A percentile compares a stretch with the other conserved stretches of the same genome.
Evolutionary conservation across 2,888 invertebrate genomes (phyloP).

Genomic region (Lottia gigantea): DNA sequence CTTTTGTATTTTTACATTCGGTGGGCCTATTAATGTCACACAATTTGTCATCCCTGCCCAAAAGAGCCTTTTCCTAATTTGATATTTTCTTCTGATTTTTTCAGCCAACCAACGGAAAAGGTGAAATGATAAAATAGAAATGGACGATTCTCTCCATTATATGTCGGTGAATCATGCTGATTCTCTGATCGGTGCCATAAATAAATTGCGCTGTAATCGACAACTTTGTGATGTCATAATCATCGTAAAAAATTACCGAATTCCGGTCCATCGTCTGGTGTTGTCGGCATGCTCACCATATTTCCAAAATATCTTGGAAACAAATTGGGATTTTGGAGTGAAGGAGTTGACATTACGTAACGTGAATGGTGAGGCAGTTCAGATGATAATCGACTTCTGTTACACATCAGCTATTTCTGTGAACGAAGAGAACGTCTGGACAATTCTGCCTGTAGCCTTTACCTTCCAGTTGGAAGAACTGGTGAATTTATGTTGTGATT

Average conservation of each 20-base stretch:
- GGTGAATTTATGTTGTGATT: conserved; percentile 42
- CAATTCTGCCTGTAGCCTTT: conserved; percentile 38
- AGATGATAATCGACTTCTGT: conserved; percentile 44
- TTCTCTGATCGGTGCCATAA: conserved; percentile 39
- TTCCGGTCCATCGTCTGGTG: conserved; percentile 41
- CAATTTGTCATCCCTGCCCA: no score
- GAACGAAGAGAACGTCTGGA: conserved; percentile 42
- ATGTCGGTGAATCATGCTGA: conserved; percentile 44
- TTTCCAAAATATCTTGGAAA: conserved; percentile 36
- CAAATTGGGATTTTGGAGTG: conserved; percentile 18
- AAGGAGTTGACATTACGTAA: conserved; percentile 32
- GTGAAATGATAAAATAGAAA: conserved; percentile 3
- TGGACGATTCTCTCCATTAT: conserved; percentile 45
- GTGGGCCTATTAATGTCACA: no score
- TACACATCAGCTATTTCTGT: conserved; percentile 47
- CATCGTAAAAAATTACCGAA: conserved; percentile 31
- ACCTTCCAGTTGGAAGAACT: conserved; percentile 41
- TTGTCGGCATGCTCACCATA: conserved; percentile 44
- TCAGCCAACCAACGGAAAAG: no score
- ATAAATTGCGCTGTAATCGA: conserved; percentile 34
- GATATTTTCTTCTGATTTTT: no score
- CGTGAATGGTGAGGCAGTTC: conserved; percentile 34
- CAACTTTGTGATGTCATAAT: conserved; percentile 45
- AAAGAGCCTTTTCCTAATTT: no score
- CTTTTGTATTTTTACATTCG: no score